These are phyloP conservation scores for Pachymerium ferrugineum DNA, from an alignment of 2,888 invertebrate species.

Conservation along the genomic window DNA sequence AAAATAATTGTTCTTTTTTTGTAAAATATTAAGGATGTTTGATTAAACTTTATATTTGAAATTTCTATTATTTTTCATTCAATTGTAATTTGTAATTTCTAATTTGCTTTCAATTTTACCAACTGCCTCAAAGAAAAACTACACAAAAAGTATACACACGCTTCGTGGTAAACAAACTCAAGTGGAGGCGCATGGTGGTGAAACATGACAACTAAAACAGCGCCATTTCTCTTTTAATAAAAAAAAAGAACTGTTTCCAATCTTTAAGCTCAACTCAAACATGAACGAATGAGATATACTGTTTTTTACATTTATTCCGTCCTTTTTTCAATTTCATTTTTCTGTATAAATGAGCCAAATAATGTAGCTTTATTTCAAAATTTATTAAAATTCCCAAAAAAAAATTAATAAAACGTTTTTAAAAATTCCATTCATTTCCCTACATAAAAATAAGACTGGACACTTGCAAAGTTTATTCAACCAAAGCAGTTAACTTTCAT, in stretches of 20 bases:
- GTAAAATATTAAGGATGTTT: constrained; percentile 16
- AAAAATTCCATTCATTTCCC: too few relatives aligned
- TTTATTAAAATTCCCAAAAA: constrained; percentile 10
- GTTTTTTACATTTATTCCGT: constrained; percentile 14
- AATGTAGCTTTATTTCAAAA: constrained; percentile 11
- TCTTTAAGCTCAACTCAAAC: background rate
- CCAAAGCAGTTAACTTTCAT: too few relatives aligned
- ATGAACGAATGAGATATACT: constrained; percentile 6
- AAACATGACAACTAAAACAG: background rate
- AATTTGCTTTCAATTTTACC: background rate
- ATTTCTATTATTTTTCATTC: background rate
- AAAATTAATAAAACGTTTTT: background rate
- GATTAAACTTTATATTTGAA: constrained; percentile 20
- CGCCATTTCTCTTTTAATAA: background rate
- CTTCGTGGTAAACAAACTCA: background rate
- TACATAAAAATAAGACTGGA: background rate
- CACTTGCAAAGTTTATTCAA: background rate
- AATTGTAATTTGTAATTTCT: background rate
- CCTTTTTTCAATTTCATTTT: background rate
- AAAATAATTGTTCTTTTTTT: constrained; percentile 17
- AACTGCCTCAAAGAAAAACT: constrained; percentile 10
- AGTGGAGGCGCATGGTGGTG: background rate
- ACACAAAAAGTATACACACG: constrained; percentile 18
- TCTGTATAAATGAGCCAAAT: background rate
- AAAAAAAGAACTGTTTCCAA: background rate